A percentile compares a stretch with the other conserved stretches of the same genome.
These are phyloP conservation scores for Toxotes jaculatrix DNA, from an alignment of 2,113 vertebrate species.

Conservation along the genomic window DNA sequence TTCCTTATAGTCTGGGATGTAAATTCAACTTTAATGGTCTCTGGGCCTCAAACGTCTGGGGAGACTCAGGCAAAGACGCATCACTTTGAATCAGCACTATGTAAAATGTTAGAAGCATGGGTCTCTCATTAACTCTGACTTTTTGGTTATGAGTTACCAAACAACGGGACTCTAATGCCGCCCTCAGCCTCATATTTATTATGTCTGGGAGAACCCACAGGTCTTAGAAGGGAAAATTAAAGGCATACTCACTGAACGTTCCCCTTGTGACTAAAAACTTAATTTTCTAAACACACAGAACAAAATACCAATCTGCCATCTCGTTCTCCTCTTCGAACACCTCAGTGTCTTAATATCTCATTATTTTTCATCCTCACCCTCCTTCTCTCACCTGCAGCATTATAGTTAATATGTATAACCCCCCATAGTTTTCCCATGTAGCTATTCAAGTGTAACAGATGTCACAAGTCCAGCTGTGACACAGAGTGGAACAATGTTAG, in stretches of 20 bases:
- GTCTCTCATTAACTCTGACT: slow-evolving; percentile 25
- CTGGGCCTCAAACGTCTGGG: not conserved
- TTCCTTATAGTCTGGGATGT: slow-evolving; percentile 11
- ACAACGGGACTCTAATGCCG: slow-evolving; percentile 6
- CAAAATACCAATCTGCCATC: slow-evolving; percentile 5
- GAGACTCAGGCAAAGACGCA: slow-evolving; percentile 5
- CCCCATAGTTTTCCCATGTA: slow-evolving; percentile 79
- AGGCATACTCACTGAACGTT: not conserved
- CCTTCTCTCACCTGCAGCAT: slow-evolving; percentile 29
- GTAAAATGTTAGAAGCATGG: slow-evolving; percentile 3
- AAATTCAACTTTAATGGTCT: slow-evolving; percentile 16
- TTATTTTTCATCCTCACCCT: slow-evolving; percentile 15
- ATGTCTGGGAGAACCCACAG: not conserved
- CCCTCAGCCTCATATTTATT: not conserved
- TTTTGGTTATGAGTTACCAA: slow-evolving; percentile 19
- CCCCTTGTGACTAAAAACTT: not conserved
- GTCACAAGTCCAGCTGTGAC: slow-evolving; percentile 82
- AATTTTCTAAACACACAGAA: not conserved
- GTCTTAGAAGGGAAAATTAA: slow-evolving; percentile 15
- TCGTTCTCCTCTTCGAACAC: slow-evolving; percentile 53
- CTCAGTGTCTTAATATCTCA: slow-evolving; percentile 55
- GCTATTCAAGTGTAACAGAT: slow-evolving; percentile 83
- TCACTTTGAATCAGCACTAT: slow-evolving; percentile 25
- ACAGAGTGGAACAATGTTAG: slow-evolving; percentile 25
- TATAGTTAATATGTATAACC: slow-evolving; percentile 42